Conservation (phyloP, 2,888 invertebrate genomes). For the Tinea trinotella region DNA sequence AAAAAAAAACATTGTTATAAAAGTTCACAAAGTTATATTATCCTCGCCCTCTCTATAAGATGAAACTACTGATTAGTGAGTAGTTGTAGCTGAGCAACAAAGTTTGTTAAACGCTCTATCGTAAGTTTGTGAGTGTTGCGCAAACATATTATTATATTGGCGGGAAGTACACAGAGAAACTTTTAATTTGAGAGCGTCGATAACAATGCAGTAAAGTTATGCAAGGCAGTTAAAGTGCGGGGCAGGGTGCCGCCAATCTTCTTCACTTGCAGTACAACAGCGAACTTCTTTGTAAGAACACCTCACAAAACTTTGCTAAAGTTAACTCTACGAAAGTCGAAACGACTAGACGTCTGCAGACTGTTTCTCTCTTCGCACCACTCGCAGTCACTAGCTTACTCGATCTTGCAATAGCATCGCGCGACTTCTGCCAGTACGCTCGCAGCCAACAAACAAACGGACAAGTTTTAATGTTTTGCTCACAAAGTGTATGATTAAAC, state of each 20-base stretch:
- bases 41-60: neutral
- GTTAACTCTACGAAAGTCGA: slow-evolving; percentile 54
- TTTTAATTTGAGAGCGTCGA: slow-evolving; percentile 27
- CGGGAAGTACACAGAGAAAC: neutral
- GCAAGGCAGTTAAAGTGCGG: slow-evolving; percentile 37
- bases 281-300: slow-evolving; percentile 68
- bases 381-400: slow-evolving; percentile 33
- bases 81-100: slow-evolving; percentile 5
- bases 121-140: neutral
- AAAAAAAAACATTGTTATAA: neutral
- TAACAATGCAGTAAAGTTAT: slow-evolving; percentile 61
- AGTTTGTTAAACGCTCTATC: neutral
- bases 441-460: slow-evolving; percentile 64
- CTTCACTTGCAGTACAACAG: slow-evolving; percentile 60
- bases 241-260: slow-evolving; percentile 53
- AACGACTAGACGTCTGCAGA: slow-evolving; percentile 33
- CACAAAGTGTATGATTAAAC: slow-evolving; percentile 73
- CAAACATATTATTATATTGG: neutral
- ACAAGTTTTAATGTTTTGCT: slow-evolving; percentile 73
- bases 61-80: neutral
- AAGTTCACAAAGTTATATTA: neutral
- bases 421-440: slow-evolving; percentile 47
- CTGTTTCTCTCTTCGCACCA: slow-evolving; percentile 30
- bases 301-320: slow-evolving; percentile 66
- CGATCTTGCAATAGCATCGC: slow-evolving; percentile 26